Evolutionary conservation across 1,140 invertebrate genomes (phyloP).

Genomic region (Probaryconus sp.): DNA sequence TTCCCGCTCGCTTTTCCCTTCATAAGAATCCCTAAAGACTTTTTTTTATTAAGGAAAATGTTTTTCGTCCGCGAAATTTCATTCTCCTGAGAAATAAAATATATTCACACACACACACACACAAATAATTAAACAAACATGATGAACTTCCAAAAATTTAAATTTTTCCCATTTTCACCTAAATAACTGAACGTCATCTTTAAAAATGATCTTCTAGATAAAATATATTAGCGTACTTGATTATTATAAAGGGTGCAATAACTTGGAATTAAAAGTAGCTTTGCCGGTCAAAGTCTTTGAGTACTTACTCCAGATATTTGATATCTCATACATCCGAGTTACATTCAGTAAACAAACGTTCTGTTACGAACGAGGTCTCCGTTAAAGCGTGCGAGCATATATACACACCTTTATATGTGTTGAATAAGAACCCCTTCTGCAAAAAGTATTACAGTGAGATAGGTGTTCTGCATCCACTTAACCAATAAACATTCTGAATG

Average conservation of each 20-base stretch:
- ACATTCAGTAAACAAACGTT: conserved; percentile 27
- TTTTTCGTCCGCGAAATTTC: conserved; percentile 5
- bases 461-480: conserved; percentile 11
- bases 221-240: too few relatives aligned
- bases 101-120: conserved; percentile 21
- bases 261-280: conserved; percentile 36
- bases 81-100: conserved; percentile 32
- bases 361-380: neutral
- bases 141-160: conserved; percentile 4
- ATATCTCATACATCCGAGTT: conserved; percentile 7
- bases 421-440: neutral
- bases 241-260: conserved; percentile 15
- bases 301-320: conserved; percentile 22
- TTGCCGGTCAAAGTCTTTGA: conserved; percentile 31
- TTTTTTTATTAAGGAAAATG: conserved; percentile 44
- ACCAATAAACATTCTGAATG: neutral
- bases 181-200: too few relatives aligned
- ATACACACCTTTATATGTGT: neutral
- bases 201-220: too few relatives aligned
- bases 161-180: too few relatives aligned
- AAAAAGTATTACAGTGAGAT: conserved; percentile 6
- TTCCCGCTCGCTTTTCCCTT: conserved; percentile 2
- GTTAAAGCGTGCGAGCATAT: conserved; percentile 16
- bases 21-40: conserved; percentile 33
- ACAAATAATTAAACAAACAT: conserved; percentile 18